These are phyloP conservation scores for Oegoconia quadripuncta DNA, from an alignment of 2,888 invertebrate genomes.

Conservation along the genomic window DNA sequence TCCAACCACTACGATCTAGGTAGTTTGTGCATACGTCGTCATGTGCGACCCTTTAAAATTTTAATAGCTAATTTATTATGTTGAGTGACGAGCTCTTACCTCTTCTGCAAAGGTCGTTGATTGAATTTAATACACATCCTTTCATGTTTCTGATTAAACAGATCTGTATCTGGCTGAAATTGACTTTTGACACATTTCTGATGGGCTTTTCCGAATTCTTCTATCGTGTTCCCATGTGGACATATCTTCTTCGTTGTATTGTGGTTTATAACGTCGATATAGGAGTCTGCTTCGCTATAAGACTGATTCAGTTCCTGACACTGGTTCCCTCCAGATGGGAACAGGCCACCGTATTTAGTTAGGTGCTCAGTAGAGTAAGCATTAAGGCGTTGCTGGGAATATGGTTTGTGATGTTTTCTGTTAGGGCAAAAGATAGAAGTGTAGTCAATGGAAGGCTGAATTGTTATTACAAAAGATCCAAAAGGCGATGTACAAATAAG, in stretches of 20 bases:
- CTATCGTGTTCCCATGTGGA: constrained; percentile 67
- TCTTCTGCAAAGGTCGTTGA: constrained; percentile 68
- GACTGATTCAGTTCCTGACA: constrained; percentile 72
- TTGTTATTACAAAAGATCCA: constrained; percentile 9
- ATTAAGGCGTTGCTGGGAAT: constrained; percentile 75
- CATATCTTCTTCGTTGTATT: constrained; percentile 60
- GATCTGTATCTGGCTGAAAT: constrained; percentile 48
- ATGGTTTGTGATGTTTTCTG: constrained; percentile 76
- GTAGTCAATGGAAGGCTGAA: constrained; percentile 40
- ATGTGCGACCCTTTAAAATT: no score
- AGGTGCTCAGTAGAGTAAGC: constrained; percentile 75
- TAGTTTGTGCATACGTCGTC: no score
- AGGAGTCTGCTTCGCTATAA: constrained; percentile 70
- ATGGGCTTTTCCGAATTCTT: constrained; percentile 73
- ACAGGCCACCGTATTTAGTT: constrained; percentile 70
- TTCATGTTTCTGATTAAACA: constrained; percentile 66
- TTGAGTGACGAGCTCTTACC: constrained; percentile 38
- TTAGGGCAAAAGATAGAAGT: constrained; percentile 61
- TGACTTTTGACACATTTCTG: constrained; percentile 72
- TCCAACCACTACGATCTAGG: no score
- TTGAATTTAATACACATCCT: constrained; percentile 75
- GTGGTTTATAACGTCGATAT: constrained; percentile 66
- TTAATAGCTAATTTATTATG: background rate
- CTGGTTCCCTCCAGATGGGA: constrained; percentile 70
- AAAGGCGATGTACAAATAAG: constrained; percentile 3